Evolutionary conservation across 2,113 vertebrate species (phyloP).

Genomic region (Albula goreensis): DNA sequence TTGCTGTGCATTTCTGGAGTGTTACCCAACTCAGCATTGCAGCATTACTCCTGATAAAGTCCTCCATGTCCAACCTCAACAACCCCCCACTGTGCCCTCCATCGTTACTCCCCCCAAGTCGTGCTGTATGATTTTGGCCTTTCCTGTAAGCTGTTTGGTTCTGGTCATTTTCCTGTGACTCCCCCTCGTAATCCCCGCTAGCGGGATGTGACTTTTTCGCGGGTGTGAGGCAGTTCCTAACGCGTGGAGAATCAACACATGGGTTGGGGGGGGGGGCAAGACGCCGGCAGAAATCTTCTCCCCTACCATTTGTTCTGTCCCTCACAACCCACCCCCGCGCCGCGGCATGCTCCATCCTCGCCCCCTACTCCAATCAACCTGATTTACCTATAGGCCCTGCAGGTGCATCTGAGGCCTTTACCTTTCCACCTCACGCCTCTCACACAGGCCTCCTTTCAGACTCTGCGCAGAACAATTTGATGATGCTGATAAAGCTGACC

Average conservation of each 20-base stretch:
- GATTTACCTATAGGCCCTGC: not conserved
- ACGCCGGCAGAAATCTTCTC: not conserved
- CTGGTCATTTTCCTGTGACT: constrained; percentile 10
- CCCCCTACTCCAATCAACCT: not conserved
- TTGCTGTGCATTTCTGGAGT: not conserved
- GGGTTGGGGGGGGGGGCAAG: not conserved
- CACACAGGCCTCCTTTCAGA: not conserved
- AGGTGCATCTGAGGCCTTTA: not conserved
- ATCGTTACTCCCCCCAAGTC: not conserved
- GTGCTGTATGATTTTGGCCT: not conserved
- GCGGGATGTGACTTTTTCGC: not conserved
- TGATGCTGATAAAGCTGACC: not conserved
- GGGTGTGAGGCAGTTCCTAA: not conserved
- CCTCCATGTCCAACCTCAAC: not conserved
- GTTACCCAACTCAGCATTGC: not conserved
- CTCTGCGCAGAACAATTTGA: not conserved
- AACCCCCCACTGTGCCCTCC: not conserved
- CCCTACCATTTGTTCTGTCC: not conserved
- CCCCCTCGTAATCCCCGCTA: not conserved
- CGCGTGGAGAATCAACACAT: not conserved
- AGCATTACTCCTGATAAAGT: not conserved
- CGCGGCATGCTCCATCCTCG: not conserved
- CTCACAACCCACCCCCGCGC: too few species aligned
- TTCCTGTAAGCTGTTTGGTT: constrained; percentile 7
- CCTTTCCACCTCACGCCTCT: not conserved